phyloP scores from a whole-genome alignment of 2,113 vertebrate genomes.

The Bufo gargarizans region DNA sequence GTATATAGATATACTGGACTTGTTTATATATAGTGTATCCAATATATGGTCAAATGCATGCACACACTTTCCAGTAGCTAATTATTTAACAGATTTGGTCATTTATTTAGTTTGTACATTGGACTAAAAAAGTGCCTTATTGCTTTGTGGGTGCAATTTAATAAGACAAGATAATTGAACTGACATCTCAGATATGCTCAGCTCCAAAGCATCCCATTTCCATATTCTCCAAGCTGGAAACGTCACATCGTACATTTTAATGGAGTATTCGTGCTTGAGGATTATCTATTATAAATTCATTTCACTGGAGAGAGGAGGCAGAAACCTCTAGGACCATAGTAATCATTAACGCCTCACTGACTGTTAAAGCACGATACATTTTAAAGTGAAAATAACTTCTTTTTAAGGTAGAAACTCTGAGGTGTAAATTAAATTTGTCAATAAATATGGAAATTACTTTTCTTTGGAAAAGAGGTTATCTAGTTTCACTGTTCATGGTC shows the following conservation, averaged over 20 bases:
- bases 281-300: slow-evolving; percentile 57
- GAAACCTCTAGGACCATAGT: slow-evolving; percentile 59
- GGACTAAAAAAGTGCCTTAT: slow-evolving; percentile 8
- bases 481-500: not conserved
- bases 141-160: slow-evolving; percentile 16
- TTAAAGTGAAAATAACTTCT: slow-evolving; percentile 58
- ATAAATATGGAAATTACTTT: slow-evolving; percentile 67
- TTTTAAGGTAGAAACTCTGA: slow-evolving; percentile 54
- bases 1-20: not conserved
- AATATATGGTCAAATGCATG: not conserved
- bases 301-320: slow-evolving; percentile 35
- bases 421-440: slow-evolving; percentile 67
- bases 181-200: slow-evolving; percentile 20
- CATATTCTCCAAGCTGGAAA: slow-evolving; percentile 32
- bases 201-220: slow-evolving; percentile 32
- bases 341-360: slow-evolving; percentile 56
- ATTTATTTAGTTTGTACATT: slow-evolving; percentile 1
- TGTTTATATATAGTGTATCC: not conserved
- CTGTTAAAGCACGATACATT: slow-evolving; percentile 62
- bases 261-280: slow-evolving; percentile 14
- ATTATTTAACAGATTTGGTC: not conserved
- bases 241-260: slow-evolving; percentile 14
- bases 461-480: slow-evolving; percentile 32
- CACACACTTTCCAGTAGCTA: not conserved
- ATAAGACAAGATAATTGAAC: slow-evolving; percentile 40